These are phyloP conservation scores for Fundulus diaphanus DNA, from an alignment of 2,797 vertebrate genomes.

Conservation along the genomic window DNA sequence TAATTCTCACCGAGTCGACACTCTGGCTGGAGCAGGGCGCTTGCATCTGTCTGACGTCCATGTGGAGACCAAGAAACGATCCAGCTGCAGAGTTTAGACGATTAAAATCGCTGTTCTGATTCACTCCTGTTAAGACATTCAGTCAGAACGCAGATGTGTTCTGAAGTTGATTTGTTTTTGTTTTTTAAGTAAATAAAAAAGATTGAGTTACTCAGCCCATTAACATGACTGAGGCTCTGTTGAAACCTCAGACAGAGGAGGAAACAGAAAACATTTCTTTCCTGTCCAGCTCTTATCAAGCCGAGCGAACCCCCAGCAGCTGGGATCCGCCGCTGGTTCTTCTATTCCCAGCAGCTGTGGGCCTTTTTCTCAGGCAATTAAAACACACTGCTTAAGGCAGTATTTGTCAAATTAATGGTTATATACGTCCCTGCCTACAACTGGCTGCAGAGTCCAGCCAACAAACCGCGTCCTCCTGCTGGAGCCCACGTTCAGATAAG, in stretches of 20 bases:
- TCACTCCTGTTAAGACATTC: not conserved
- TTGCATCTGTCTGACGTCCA: no score
- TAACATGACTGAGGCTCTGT: conserved; percentile 30
- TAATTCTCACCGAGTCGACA: no score
- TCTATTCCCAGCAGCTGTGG: conserved; percentile 12
- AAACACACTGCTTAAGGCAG: conserved; percentile 11
- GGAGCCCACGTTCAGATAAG: not conserved
- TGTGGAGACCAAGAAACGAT: no score
- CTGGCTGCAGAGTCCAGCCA: not conserved
- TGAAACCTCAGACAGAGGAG: conserved; percentile 10
- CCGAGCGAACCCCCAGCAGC: conserved; percentile 13
- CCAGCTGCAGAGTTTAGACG: no score
- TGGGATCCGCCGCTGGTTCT: conserved; percentile 12
- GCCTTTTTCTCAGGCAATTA: conserved; percentile 1
- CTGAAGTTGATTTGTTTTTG: conserved; percentile 6
- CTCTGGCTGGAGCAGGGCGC: no score
- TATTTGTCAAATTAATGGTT: not conserved
- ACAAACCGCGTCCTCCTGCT: not conserved
- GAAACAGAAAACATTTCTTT: conserved; percentile 31
- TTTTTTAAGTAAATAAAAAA: conserved; percentile 16
- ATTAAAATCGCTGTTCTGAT: no score
- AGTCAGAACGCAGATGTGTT: not conserved
- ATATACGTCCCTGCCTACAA: not conserved
- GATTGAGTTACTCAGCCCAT: conserved; percentile 26
- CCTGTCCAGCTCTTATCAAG: conserved; percentile 20